A percentile compares a stretch with the other conserved stretches of the same genome.
phyloP scores from a whole-genome alignment of 2,797 vertebrate species.

The Intellagama lesueurii region DNA sequence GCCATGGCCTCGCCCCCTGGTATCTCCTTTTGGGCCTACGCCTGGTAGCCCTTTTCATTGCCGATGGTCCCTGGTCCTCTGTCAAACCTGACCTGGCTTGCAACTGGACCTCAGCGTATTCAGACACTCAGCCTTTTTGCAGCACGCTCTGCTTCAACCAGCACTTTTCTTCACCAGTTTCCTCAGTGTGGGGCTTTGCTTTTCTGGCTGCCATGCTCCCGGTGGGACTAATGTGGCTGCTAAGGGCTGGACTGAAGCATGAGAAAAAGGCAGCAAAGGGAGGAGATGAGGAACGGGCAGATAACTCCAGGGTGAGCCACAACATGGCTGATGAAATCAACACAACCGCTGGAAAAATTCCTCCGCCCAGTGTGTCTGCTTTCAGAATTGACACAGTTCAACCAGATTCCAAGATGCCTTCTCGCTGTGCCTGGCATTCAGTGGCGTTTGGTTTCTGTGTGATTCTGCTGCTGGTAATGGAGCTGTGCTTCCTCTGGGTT shows the following conservation, averaged over 20 bases:
- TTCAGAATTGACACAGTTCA: not conserved
- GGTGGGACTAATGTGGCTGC: constrained; percentile 51
- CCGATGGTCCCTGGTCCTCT: constrained; percentile 52
- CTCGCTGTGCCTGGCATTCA: not conserved
- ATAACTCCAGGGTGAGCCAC: not conserved
- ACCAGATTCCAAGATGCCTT: not conserved
- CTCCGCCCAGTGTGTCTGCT: too few relatives aligned
- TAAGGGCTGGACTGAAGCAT: constrained; percentile 4
- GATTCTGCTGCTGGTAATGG: constrained; percentile 12
- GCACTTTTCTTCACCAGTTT: constrained; percentile 33
- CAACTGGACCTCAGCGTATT: constrained; percentile 31
- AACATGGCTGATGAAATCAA: not conserved
- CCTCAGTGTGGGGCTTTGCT: constrained; percentile 46
- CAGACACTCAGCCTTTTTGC: constrained; percentile 35
- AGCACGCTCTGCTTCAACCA: constrained; percentile 47
- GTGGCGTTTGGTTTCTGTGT: not conserved
- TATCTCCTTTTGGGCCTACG: constrained; percentile 52
- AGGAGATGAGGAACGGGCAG: not conserved
- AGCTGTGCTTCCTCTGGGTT: constrained; percentile 27
- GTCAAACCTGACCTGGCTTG: constrained; percentile 45
- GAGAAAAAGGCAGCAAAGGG: not conserved
- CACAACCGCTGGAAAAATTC: not conserved
- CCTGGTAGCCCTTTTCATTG: constrained; percentile 50
- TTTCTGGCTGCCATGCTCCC: constrained; percentile 44
- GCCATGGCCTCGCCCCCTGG: constrained; percentile 48